Evolutionary conservation across 2,888 invertebrate genomes (phyloP).

Genomic region (Cantharis lateralis): DNA sequence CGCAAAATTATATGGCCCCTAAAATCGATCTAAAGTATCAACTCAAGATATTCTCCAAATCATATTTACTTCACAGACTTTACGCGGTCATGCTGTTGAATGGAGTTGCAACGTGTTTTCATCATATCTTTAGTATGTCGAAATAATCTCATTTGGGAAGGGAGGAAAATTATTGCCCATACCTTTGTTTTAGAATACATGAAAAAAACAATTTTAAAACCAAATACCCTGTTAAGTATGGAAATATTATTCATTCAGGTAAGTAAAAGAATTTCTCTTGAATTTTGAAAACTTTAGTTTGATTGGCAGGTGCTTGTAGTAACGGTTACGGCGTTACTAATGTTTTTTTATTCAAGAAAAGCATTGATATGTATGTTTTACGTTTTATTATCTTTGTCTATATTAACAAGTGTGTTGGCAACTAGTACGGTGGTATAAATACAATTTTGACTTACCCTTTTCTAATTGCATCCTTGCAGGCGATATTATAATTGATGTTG

Average conservation of each 20-base stretch:
- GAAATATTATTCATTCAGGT: not conserved
- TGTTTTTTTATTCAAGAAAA: not conserved
- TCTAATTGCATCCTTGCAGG: not conserved
- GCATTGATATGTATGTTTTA: not conserved
- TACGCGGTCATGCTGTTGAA: not conserved
- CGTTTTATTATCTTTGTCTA: not conserved
- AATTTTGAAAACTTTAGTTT: not conserved
- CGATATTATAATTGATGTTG: not conserved
- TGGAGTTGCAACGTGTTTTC: not conserved
- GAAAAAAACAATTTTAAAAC: not conserved
- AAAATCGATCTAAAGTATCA: not conserved
- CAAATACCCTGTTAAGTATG: not conserved
- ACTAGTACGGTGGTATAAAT: not conserved
- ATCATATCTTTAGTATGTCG: not conserved
- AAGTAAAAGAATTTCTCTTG: not conserved
- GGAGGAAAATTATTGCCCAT: not conserved
- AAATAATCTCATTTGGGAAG: too few relatives aligned
- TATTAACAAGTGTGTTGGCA: not conserved
- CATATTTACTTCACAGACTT: not conserved
- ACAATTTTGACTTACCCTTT: not conserved
- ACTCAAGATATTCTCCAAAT: not conserved
- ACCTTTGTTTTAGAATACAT: not conserved
- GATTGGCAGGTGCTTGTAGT: not conserved
- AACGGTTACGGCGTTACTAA: not conserved
- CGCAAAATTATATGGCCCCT: not conserved